phyloP scores from a whole-genome alignment of 2,797 vertebrate species.

The Orientallactaga sibirica region DNA sequence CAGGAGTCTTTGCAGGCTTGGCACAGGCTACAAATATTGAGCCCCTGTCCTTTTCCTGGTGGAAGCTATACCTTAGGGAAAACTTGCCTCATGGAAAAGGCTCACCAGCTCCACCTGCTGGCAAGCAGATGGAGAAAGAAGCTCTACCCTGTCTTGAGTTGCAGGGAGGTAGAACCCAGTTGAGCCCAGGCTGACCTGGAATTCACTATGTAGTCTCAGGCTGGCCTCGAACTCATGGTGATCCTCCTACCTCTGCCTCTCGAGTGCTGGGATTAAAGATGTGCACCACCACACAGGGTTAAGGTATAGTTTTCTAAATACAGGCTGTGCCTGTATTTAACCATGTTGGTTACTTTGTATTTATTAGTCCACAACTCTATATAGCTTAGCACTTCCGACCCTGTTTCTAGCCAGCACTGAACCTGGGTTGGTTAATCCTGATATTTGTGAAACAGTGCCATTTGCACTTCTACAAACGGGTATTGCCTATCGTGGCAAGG shows the following conservation, averaged over 20 bases:
- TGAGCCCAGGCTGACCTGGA: background rate
- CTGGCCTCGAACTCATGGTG: no score
- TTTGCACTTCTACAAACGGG: background rate
- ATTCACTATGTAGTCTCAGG: no score
- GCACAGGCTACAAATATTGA: background rate
- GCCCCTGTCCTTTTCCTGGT: background rate
- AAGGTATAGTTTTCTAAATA: background rate
- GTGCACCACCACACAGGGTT: no score
- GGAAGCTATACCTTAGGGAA: background rate
- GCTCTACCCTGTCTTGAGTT: background rate
- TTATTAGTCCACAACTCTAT: background rate
- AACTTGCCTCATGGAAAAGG: background rate
- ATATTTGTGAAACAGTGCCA: background rate
- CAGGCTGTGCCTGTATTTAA: background rate
- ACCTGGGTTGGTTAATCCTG: background rate
- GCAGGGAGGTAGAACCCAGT: background rate
- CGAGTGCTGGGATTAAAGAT: no score
- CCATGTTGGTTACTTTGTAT: background rate
- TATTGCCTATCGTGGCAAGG: background rate
- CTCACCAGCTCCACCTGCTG: background rate
- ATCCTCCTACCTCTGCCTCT: no score
- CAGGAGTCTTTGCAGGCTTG: background rate
- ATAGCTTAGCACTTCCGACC: background rate
- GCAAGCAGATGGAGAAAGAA: background rate
- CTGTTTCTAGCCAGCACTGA: background rate